Evolutionary conservation across 2,888 invertebrate genomes (phyloP).

Genomic region (Pyrochroa serraticornis): DNA sequence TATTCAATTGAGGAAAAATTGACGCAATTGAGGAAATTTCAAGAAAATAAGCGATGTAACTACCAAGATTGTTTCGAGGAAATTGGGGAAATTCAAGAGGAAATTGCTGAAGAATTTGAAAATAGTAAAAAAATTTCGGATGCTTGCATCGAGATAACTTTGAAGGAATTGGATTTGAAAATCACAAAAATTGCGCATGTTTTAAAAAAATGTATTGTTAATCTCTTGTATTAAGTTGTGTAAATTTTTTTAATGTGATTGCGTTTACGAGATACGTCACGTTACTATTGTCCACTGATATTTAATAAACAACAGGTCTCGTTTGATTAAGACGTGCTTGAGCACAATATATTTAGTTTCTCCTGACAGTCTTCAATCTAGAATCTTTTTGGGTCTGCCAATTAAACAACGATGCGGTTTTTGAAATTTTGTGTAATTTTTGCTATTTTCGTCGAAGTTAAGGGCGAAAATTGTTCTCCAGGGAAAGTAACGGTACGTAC

Average conservation of each 20-base stretch:
- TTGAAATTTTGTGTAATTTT: neutral
- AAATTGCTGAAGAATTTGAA: neutral
- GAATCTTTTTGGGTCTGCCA: neutral
- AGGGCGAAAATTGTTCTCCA: conserved; percentile 3
- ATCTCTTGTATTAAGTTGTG: neutral
- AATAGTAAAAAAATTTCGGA: neutral
- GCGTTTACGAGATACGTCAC: neutral
- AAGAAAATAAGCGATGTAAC: neutral
- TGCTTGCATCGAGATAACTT: neutral
- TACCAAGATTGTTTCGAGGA: neutral
- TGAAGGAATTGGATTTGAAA: neutral
- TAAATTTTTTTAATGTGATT: neutral
- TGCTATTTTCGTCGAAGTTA: neutral
- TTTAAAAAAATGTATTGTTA: neutral
- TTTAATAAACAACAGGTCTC: neutral
- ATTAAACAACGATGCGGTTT: neutral
- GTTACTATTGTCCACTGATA: neutral
- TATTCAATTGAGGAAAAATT: neutral
- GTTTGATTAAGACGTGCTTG: too few relatives aligned
- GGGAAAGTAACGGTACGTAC: conserved; percentile 15
- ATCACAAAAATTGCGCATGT: neutral
- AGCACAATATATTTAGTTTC: neutral
- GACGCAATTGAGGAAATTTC: neutral
- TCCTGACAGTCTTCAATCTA: neutral
- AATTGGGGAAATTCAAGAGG: neutral